These are phyloP conservation scores for Streptopelia turtur DNA, from an alignment of 2,797 vertebrate species.

Conservation along the genomic window DNA sequence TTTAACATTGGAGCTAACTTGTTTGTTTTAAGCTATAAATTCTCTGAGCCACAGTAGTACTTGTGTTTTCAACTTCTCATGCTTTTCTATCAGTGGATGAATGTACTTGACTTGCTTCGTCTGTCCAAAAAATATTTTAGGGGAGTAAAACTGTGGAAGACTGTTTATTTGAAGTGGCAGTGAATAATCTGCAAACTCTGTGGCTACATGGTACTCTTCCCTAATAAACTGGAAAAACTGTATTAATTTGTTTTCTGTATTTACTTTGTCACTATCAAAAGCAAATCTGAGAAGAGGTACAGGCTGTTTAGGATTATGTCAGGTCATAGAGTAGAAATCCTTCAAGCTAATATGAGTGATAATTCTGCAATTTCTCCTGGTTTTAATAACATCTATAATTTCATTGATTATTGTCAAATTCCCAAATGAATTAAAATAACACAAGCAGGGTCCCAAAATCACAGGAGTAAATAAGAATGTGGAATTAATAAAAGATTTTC, in stretches of 20 bases:
- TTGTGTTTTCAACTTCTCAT: constrained; percentile 53
- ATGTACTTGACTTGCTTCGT: constrained; percentile 49
- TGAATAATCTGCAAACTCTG: constrained; percentile 60
- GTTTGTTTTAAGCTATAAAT: constrained; percentile 68
- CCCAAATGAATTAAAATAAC: neutral
- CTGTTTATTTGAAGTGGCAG: constrained; percentile 69
- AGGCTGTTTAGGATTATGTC: constrained; percentile 51
- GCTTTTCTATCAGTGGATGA: constrained; percentile 3
- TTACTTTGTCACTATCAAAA: constrained; percentile 56
- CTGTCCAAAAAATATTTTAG: constrained; percentile 62
- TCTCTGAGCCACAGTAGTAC: constrained; percentile 50
- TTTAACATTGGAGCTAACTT: constrained; percentile 56
- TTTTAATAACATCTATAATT: constrained; percentile 36
- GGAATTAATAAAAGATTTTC: neutral
- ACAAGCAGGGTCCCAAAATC: neutral
- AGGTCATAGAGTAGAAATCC: constrained; percentile 25
- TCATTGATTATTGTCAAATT: neutral
- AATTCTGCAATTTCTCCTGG: constrained; percentile 41
- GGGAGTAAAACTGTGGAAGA: constrained; percentile 7
- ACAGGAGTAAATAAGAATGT: neutral
- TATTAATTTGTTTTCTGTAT: constrained; percentile 30
- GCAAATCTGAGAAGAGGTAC: constrained; percentile 49
- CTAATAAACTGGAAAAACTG: constrained; percentile 65
- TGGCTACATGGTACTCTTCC: constrained; percentile 6
- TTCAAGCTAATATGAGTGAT: constrained; percentile 25